These are phyloP conservation scores for Coleophora deauratella DNA, from an alignment of 2,888 invertebrate species.

Conservation along the genomic window DNA sequence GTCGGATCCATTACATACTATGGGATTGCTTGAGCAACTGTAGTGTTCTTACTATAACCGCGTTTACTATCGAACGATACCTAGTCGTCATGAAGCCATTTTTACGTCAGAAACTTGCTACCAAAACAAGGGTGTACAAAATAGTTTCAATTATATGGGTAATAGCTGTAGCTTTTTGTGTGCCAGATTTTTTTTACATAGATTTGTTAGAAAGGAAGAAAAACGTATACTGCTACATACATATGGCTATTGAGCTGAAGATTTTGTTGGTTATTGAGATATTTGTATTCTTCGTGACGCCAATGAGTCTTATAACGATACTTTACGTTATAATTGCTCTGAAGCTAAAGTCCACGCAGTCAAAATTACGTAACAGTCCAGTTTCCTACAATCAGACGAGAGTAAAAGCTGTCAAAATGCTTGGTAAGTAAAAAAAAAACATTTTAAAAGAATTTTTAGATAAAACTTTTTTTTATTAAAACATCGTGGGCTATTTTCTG, in stretches of 20 bases:
- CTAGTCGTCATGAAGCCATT: constrained; percentile 90
- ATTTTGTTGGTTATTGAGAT: constrained; percentile 73
- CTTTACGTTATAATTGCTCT: constrained; percentile 85
- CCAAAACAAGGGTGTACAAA: constrained; percentile 84
- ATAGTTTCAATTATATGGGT: constrained; percentile 83
- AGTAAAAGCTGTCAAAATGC: constrained; percentile 83
- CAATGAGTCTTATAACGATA: constrained; percentile 87
- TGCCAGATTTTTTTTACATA: constrained; percentile 75
- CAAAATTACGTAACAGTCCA: constrained; percentile 64
- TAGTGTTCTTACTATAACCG: constrained; percentile 87
- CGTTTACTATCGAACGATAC: constrained; percentile 91
- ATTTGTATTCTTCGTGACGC: constrained; percentile 87
- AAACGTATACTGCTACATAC: constrained; percentile 50
- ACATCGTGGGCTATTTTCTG: too few relatives aligned
- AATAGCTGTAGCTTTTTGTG: constrained; percentile 79
- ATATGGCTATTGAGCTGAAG: constrained; percentile 31
- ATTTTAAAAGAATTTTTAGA: too few relatives aligned
- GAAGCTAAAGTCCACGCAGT: constrained; percentile 76
- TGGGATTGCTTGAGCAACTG: constrained; percentile 88
- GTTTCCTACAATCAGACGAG: constrained; percentile 49
- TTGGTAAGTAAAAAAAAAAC: constrained; percentile 77
- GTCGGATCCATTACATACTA: constrained; percentile 81
- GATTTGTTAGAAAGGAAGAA: constrained; percentile 47
- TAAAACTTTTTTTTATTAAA: too few relatives aligned
- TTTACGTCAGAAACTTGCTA: constrained; percentile 82